Evolutionary conservation across 2,113 vertebrate genomes (phyloP), one percentile per base, ranked within the genome.

Genomic region (Melanotaenia duboulayi): DNA sequence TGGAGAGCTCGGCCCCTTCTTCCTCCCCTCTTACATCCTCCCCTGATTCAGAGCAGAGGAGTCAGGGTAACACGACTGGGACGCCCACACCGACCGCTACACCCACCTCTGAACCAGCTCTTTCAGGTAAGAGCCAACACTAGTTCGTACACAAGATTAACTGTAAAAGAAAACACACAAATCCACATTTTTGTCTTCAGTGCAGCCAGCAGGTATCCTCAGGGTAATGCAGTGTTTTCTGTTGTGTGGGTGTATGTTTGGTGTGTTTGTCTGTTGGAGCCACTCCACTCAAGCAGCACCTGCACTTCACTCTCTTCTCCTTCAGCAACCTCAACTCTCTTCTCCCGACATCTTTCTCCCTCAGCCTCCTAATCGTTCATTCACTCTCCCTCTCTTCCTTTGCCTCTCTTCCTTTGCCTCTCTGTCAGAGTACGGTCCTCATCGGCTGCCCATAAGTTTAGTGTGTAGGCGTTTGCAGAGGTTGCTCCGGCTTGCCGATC

Each of bases 391-490:
- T 86, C 71, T 87, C 69, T 88, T 67, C 89, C 80, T 90, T 82
- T 90, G 71, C 90, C 90, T 74, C 94, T 81, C 83, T 82, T 67
- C 89, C 80, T 90, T 82, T 90, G 71, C 90, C 90, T 74, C 94
- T 81, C 83, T 82, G 90, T 94, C 92, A 97, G 97, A 97, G 86
- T 94, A 96, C 75, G 93, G 95, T 91, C 95, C 95, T 86, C 96
- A 93, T 22, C 96, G 97, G 93, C 90, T 94, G 78, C 94, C 94
- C 74, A 96, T 99, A 95, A 97, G 97, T 95, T 95, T 99, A 96
- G 96, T 99, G 90, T 97, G 97, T 95, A 98, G 96, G 92, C 96
- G 97, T 87, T 95, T 99, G 80, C 96, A 97, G 88, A 95, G 96
- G 60, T 95, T 99, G 88, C 97, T 99, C 80, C 96, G 95, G 88